Evolutionary conservation across 2,113 vertebrate species (phyloP), one percentile per base, ranked within the genome.

Genomic region (Phalacrocorax aristotelis): DNA sequence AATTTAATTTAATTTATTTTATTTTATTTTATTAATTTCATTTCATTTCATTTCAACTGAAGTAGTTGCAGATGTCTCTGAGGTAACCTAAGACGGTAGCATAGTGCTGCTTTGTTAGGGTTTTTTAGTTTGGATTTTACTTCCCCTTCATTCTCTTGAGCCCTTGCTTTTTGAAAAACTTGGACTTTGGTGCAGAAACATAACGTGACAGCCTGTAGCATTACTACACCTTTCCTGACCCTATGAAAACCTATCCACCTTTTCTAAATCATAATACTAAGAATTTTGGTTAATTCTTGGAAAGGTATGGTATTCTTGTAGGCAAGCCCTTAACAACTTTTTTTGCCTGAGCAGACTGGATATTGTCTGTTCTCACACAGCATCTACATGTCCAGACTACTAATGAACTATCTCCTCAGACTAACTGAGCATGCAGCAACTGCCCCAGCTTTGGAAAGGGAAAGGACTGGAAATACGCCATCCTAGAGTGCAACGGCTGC

Each of bases 361-460:
- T 54, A 49, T 92, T 90, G 36, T 65, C 62, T 92, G 58, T 20
- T 92, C 86, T 86, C 89, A 92, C 83, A 11, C 52, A 95, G 90
- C 85, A 55, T 18, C 49, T 64, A 23, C 92, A 65, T 23, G 88
- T 57, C 86, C 92, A 83, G 95, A 86, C 93, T 95, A 15, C 15
- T 16, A 76, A 77, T 72, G 85, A 93, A 54, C 9, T 12, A 0
- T 10, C 30, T 93, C 51, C 58, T 54, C 68, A 62, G 58, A 4
- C 42, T 40, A 14, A 44, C 76, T 18, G 82, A 82, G 74, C 49
- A 20, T 14, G n/a, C 58, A 87, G 49, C n/a, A 64, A 64, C 34
- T 11, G 51, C 75, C 52, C 60, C 51, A 55, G 85, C 48, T 82
- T 52, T 68, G 79, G 44, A 16, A 48, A 83, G 66, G 16, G 40